phyloP scores from a whole-genome alignment of 2,888 invertebrate species.

The Zygogramma bicolorata region DNA sequence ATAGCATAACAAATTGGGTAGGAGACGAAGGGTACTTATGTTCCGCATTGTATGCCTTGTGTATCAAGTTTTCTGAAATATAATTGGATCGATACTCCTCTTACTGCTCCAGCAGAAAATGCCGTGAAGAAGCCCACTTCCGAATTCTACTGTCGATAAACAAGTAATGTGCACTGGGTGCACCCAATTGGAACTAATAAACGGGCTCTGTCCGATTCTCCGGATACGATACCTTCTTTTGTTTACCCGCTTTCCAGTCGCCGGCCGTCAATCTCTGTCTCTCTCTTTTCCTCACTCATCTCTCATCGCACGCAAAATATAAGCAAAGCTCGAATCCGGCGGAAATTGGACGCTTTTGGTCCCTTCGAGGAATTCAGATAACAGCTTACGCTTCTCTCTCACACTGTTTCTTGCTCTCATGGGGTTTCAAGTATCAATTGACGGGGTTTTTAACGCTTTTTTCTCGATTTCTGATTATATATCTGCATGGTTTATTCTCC shows the following conservation, averaged over 20 bases:
- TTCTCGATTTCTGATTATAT: neutral
- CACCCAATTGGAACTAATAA: constrained; percentile 26
- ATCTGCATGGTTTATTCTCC: neutral
- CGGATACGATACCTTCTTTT: constrained; percentile 19
- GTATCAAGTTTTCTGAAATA: neutral
- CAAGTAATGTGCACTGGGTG: constrained; percentile 26
- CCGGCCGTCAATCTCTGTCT: neutral
- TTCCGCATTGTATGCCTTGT: neutral
- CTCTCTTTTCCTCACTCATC: neutral
- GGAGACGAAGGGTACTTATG: neutral
- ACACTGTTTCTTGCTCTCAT: neutral
- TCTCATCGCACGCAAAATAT: neutral
- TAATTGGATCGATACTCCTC: neutral
- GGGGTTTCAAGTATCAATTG: neutral
- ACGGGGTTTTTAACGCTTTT: neutral
- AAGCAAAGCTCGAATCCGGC: constrained; percentile 5
- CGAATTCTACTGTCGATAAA: constrained; percentile 23
- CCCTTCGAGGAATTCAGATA: neutral
- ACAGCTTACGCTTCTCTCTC: neutral
- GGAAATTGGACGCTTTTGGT: constrained; percentile 9
- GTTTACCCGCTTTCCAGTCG: constrained; percentile 15
- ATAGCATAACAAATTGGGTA: too few species aligned
- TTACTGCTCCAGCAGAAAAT: neutral
- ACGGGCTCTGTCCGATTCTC: constrained; percentile 23
- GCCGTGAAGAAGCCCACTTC: neutral